These are phyloP conservation scores for Nymphalis polychloros DNA, from an alignment of 2,888 invertebrate species.

Conservation along the genomic window DNA sequence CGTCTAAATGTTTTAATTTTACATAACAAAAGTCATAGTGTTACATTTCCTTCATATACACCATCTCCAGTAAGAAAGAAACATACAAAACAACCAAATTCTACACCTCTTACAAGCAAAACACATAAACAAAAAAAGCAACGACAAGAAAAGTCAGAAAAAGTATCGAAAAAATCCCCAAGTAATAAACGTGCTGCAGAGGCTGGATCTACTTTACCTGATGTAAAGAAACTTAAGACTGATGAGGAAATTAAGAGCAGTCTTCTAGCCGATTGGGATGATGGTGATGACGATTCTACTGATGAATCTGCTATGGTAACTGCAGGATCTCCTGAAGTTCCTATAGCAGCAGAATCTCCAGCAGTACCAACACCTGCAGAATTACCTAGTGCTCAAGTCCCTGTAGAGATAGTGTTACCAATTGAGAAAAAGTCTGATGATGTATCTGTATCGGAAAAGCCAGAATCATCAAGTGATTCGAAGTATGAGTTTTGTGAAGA, in stretches of 20 bases:
- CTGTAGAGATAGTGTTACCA: conserved; percentile 49
- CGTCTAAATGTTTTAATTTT: conserved; percentile 88
- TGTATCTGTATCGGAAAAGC: conserved; percentile 56
- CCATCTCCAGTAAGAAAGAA: conserved; percentile 71
- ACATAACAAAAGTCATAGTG: conserved; percentile 87
- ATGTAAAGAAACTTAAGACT: conserved; percentile 78
- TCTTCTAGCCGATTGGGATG: conserved; percentile 90
- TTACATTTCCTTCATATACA: conserved; percentile 73
- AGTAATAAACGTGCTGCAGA: conserved; percentile 69
- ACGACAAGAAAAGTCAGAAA: conserved; percentile 62
- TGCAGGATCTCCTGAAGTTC: conserved; percentile 63
- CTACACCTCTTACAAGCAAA: conserved; percentile 54
- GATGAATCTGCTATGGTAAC: conserved; percentile 59
- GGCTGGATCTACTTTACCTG: conserved; percentile 48
- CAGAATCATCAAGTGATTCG: conserved; percentile 79
- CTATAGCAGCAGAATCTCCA: conserved; percentile 64
- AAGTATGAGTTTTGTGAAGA: conserved; percentile 92
- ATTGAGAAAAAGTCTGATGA: conserved; percentile 56
- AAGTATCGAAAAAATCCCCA: conserved; percentile 62
- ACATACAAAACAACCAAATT: conserved; percentile 51
- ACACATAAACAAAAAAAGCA: conserved; percentile 59
- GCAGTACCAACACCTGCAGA: conserved; percentile 68
- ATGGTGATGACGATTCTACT: conserved; percentile 76
- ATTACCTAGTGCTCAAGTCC: conserved; percentile 55
- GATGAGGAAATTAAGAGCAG: conserved; percentile 85